phyloP scores from a whole-genome alignment of 1,140 invertebrate species.

The Trichonephila inaurata region DNA sequence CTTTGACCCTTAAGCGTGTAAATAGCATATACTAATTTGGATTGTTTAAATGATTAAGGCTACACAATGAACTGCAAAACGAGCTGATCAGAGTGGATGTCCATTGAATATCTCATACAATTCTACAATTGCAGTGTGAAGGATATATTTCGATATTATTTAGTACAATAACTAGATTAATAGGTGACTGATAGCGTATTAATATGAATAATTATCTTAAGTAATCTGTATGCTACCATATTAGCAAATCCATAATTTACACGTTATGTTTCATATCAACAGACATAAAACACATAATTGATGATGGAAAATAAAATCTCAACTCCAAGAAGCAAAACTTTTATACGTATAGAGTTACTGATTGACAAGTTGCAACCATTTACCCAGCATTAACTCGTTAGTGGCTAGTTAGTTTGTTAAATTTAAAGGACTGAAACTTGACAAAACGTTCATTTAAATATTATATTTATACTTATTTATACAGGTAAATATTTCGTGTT shows the following conservation, averaged over 20 bases:
- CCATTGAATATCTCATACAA: neutral
- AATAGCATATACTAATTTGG: neutral
- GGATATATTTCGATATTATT: neutral
- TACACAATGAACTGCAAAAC: conserved; percentile 20
- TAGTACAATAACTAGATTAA: neutral
- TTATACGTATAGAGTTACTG: no score
- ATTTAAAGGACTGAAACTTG: no score
- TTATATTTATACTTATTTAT: no score
- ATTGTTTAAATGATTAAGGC: conserved; percentile 8
- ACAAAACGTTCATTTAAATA: no score
- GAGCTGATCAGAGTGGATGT: neutral
- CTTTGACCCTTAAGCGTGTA: neutral
- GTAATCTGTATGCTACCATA: neutral
- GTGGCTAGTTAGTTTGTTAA: no score
- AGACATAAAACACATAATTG: no score
- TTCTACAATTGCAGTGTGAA: neutral
- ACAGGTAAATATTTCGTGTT: no score
- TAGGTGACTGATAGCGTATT: neutral
- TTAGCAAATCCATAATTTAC: neutral
- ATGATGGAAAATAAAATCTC: no score
- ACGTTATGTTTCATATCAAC: no score
- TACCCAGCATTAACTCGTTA: no score
- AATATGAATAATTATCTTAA: neutral
- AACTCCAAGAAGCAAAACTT: no score
- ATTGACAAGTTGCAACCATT: no score